A percentile compares a stretch with the other conserved stretches of the same genome.
phyloP scores from a whole-genome alignment of 2,113 vertebrate genomes.

The Cnemophilus loriae region DNA sequence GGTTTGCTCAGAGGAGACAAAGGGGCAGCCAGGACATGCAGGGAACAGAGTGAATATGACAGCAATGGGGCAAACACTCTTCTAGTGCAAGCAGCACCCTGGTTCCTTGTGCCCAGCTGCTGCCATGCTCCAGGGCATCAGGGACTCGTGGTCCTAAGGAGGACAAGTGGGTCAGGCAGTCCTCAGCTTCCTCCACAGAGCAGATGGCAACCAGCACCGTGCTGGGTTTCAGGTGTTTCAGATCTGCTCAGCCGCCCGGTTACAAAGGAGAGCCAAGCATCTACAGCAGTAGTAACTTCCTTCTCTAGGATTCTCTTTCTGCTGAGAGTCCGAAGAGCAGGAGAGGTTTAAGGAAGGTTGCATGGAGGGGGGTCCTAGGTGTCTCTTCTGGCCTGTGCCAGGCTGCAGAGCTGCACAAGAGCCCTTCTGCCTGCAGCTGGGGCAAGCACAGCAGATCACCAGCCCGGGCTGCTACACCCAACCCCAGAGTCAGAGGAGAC shows the following conservation, averaged over 20 bases:
- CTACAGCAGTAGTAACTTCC: neutral
- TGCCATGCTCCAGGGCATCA: neutral
- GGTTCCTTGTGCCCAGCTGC: neutral
- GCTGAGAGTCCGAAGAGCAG: neutral
- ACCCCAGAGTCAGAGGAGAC: neutral
- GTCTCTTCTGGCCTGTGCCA: neutral
- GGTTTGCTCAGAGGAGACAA: neutral
- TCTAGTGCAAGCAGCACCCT: neutral
- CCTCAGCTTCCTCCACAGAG: neutral
- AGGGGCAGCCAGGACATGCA: neutral
- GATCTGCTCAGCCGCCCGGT: neutral
- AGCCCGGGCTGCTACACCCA: neutral
- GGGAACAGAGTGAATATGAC: neutral
- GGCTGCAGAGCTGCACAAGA: neutral
- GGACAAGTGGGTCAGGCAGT: accelerated
- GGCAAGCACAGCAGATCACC: accelerated
- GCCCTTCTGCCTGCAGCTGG: neutral
- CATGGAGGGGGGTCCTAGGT: accelerated
- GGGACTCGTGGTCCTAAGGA: neutral
- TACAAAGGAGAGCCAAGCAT: neutral
- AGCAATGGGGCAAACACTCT: neutral
- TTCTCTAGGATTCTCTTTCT: neutral
- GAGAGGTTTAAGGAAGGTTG: neutral
- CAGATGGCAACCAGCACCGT: accelerated
- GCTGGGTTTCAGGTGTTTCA: neutral